Percentiles rank a stretch among this genome's conserved stretches.
These are phyloP conservation scores for Cuniculus paca DNA, from an alignment of 2,797 vertebrate genomes.

Conservation along the genomic window DNA sequence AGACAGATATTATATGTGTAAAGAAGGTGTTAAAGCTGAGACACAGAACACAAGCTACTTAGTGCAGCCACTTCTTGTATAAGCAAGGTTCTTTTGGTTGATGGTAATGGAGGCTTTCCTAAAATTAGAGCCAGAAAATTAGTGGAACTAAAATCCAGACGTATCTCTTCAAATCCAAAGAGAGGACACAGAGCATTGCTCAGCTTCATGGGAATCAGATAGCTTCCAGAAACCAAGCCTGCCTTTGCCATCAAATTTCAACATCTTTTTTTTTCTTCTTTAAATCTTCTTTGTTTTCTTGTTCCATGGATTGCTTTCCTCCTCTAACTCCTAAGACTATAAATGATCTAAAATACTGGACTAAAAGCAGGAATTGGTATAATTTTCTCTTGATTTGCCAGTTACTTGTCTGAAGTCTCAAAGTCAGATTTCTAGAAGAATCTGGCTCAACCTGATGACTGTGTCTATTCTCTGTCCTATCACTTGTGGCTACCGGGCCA, in stretches of 20 bases:
- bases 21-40: not conserved
- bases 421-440: not conserved
- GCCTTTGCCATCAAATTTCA: not conserved
- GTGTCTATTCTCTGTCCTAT: not conserved
- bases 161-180: not conserved
- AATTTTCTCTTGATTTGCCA: not conserved
- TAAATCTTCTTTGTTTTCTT: not conserved
- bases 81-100: not conserved
- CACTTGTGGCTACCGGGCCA: not conserved
- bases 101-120: not conserved
- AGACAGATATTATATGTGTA: not conserved
- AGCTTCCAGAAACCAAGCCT: not conserved
- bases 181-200: not conserved
- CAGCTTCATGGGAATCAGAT: not conserved
- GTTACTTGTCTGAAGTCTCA: not conserved
- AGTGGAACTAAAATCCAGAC: not conserved
- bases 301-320: not conserved
- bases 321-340: not conserved
- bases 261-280: not conserved
- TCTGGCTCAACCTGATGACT: not conserved
- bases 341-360: not conserved
- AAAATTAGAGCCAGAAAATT: not conserved
- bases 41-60: not conserved
- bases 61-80: not conserved
- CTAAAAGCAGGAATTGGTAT: not conserved